Evolutionary conservation across 92 coral and sea anemone genomes (phyloP).

Genomic region (Porites rus): DNA sequence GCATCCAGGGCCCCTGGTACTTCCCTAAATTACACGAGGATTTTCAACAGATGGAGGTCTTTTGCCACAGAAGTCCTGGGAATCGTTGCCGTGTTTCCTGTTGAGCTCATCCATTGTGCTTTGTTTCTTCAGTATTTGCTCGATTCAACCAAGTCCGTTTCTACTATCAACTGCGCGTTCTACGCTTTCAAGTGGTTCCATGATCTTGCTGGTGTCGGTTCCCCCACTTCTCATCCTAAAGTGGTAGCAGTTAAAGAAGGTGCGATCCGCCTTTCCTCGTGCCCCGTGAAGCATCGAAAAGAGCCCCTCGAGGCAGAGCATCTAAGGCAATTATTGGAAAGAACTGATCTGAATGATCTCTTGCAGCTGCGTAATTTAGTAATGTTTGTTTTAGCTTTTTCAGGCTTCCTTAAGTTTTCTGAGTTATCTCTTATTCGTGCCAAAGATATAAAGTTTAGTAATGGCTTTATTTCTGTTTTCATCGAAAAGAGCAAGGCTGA

Average conservation of each 20-base stretch:
- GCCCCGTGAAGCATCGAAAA: too few species aligned
- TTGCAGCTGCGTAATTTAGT: too few species aligned
- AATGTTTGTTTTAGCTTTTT: too few species aligned
- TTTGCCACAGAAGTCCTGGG: conserved; percentile 28
- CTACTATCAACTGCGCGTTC: conserved; percentile 47
- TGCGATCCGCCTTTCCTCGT: background rate
- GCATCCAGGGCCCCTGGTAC: conserved; percentile 61
- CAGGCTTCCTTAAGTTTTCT: too few species aligned
- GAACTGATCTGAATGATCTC: too few species aligned
- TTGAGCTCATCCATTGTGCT: conserved; percentile 34
- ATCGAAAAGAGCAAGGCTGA: too few species aligned
- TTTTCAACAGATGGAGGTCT: conserved; percentile 47
- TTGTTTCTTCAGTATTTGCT: conserved; percentile 43
- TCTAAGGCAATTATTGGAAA: too few species aligned
- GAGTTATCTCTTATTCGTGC: too few species aligned
- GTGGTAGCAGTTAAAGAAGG: conserved; percentile 38
- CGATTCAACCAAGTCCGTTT: conserved; percentile 19
- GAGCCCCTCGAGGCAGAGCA: too few species aligned
- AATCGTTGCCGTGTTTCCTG: conserved; percentile 25
- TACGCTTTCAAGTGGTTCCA: background rate
- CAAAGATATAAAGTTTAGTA: too few species aligned
- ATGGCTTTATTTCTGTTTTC: too few species aligned
- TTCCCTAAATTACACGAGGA: conserved; percentile 35
- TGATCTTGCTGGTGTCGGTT: conserved; percentile 6
- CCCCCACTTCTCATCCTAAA: conserved; percentile 30